Base-by-base conservation (phyloP, 2,888 invertebrate genomes). In the Mantis religiosa region DNA sequence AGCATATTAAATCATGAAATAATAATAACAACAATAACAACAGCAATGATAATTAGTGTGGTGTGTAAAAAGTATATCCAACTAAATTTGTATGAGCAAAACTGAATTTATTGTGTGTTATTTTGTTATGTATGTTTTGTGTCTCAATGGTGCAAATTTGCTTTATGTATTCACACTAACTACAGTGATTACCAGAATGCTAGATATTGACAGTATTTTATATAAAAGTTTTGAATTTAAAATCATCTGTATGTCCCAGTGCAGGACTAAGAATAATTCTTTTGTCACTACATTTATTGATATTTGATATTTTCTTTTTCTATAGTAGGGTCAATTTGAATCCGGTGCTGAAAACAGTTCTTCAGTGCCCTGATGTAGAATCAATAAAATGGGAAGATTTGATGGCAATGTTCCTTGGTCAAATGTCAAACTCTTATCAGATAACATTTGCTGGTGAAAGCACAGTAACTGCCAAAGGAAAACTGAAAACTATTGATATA, bases 401-500 rank as follows among this genome's bases (percentile, higher is more conserved):
- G 27, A 95, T 96, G 92, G 93, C 94, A 47, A 94, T 94, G 87
- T 95, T 97, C 87, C 94, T 95, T 89, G 94, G 94, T 20, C 95
- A 95, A 92, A 97, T 98, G 97, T 96, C 96, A 87, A 93, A 95
- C 41, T 96, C 95, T 91, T 96, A 95, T 41, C 95, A 96, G 93
- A 94, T 97, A 91, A 94, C 93, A 89, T 85, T 87, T 82, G 28
- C 89, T 28, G 89, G 88, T 12, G 81, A 87, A 41, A 82, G 82
- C 8, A 27, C 71, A 9, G 54, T 87, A 6, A 84, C 95, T 47
- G 94, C 94, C 91, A 96, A 96, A 92, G 96, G 96, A 85, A 96
- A 96, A 92, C 94, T 98, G 87, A 96, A 97, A 81, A 96, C 97
- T 6, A 96, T 98, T 91, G 95, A 95, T 91, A 96, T 98, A 94